Base-by-base conservation (phyloP, 1,140 invertebrate genomes). In the Drosophila sturtevanti region DNA sequence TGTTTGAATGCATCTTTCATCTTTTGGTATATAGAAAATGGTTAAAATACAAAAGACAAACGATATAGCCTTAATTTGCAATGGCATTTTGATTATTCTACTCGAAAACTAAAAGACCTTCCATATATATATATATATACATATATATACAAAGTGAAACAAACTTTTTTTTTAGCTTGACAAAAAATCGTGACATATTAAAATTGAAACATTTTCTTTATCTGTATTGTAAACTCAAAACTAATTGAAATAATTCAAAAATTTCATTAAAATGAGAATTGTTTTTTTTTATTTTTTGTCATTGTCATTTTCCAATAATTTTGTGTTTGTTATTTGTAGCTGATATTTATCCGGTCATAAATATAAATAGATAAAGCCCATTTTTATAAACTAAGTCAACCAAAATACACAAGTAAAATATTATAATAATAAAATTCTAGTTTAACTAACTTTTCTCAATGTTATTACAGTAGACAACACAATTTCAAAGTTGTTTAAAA, bases 361-460 rank as follows among this genome's bases (percentile, higher is more conserved):
- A 48, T 48, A 48, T 48, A 7, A 21, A 48, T 48, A 48, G 41
- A 48, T 48, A 48, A 48, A 48, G 3, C 27, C 6, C 6, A 31
- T 4, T 31, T 31, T 31, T 31, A 1, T 31, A 21, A 21, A 48
- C 7, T 9, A 18, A 21, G 27, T 6, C 2, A 48, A 9, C 38
- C 38, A 16, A 48, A 14, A 18, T 2, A 48, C 16, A 48, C 1
- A 1, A 44, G 14, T 18, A 44, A 10, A 11, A 48, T 21, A 21
- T 48, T 10, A 21, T 48, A 48, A 21, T 48, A 48, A 48, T 48
- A 48, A 48, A 75, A 52, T 62, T 68, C 51, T 75, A 41, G 27
- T 18, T 52, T 18, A 52, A 75, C 72, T 58, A 58, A 68, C 52
- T 68, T 74, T 67, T 41, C n/a, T 62, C 27, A 37, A 56, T 75